Base-by-base conservation (phyloP, 2,888 invertebrate species). In the Mythimna pallens region DNA sequence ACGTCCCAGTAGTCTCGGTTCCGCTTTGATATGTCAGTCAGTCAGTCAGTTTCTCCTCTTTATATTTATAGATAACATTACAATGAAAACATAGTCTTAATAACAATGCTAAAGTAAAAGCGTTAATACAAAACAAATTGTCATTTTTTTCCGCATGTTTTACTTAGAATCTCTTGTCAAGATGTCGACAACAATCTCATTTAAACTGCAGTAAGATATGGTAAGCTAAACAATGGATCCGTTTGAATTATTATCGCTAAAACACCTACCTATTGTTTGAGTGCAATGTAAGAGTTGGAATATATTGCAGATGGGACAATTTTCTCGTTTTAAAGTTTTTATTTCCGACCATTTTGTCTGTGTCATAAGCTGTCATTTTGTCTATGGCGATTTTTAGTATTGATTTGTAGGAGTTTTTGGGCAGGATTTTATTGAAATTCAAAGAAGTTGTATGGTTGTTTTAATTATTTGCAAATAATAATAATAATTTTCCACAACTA, bases 181-280 rank as follows among this genome's bases (percentile, higher is more conserved):
- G 71, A 68, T 59, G 63, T 12, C 17, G 55, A 70, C 50, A 77
- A 82, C 50, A 67, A 82, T 82, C 50, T 36, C 0, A 8, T 40
- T 34, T 70, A 69, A 57, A 65, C 69, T 55, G 36, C 22, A 22
- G 59, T 61, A 30, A 72, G 78, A 61, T 82, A 78, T 70, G 69
- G 20, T 22, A 8, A 25, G 17, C 34, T 47, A 36, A 69, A 80
- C 82, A 82, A 80, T 80, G 54, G 78, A 17, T 25, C 2, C 40
- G 7, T 78, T 43, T 69, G 36, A 73, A 25, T 43, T 78, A 61
- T 69, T 65, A 73, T 80, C 79, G 64, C 36, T 66, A 47, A 72
- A 80, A 73, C 47, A 54, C 14, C 68, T 54, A 54, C 10, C 68
- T 54, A 78, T 78, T 82, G 82, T 82, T 82, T 54, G n/a, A 63